Percentiles rank a stretch among this genome's conserved stretches.
These are phyloP conservation scores for Spizella passerina DNA, from an alignment of 2,797 vertebrate species.

Conservation along the genomic window DNA sequence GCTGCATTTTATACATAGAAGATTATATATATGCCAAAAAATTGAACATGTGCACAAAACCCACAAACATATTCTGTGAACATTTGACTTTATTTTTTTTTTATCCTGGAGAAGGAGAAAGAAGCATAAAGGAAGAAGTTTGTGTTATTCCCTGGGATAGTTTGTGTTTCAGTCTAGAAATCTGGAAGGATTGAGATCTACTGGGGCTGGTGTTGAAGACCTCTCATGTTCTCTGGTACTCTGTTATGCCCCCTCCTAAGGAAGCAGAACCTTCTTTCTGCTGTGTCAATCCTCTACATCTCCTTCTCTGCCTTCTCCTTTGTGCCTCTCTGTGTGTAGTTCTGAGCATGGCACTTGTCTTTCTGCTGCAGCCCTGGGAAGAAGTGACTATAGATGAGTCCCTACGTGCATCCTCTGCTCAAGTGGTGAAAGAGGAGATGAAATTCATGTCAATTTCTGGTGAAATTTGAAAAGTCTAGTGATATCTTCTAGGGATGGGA, in stretches of 20 bases:
- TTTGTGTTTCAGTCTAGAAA: not conserved
- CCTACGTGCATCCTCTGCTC: not conserved
- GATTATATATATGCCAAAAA: not conserved
- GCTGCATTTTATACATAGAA: not conserved
- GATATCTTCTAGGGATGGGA: not conserved
- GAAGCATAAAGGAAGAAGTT: not conserved
- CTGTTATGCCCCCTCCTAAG: not conserved
- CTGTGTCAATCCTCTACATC: not conserved
- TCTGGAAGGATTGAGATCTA: not conserved
- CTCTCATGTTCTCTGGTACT: not conserved
- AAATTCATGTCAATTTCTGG: not conserved
- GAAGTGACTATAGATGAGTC: not conserved
- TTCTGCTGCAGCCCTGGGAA: not conserved
- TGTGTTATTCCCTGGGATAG: not conserved
- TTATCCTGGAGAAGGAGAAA: not conserved
- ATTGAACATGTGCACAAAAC: not conserved
- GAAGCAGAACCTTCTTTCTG: not conserved
- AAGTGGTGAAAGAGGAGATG: not conserved
- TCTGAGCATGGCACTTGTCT: not conserved
- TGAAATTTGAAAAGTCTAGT: not conserved
- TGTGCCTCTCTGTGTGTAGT: not conserved
- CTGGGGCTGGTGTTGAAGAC: accelerated
- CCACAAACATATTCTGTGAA: not conserved
- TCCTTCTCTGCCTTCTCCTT: not conserved
- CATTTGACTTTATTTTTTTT: not conserved